Base-by-base conservation (phyloP, 2,113 vertebrate genomes). In the Pungitius pungitius region DNA sequence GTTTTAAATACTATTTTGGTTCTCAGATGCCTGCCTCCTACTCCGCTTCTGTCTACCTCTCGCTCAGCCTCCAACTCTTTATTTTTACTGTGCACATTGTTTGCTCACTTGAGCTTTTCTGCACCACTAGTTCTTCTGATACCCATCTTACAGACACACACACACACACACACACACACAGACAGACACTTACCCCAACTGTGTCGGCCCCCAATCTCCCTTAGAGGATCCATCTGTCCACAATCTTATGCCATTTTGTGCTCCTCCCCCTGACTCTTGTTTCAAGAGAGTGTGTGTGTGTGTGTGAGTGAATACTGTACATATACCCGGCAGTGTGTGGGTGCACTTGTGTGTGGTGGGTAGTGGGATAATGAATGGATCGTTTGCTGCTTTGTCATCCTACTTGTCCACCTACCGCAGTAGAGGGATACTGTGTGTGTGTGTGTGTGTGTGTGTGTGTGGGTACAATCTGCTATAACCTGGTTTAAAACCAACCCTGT, bases 161-260 rank as follows among this genome's bases (percentile, higher is more conserved):
- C 37, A 43, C 40, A 51, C 68, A 49, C 47, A 47, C 54, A 68
- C 62, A 61, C 57, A 60, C 45, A n/a, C 22, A 75, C 4, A 70
- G n/a, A 54, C 37, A 52, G 22, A 49, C 69, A 47, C 45, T 52
- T 57, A 52, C 73, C 54, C 78, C 77, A 43, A 61, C 83, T 61
- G 73, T 75, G 62, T 78, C 64, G 70, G 59, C 83, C 75, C 81
- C 73, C 64, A 67, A 75, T 81, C 79, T 80, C 85, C 82, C 73
- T 62, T 22, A 51, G 78, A 83, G 77, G 74, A 66, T 75, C 90
- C 90, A 90, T 92, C 88, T 92, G 89, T 84, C 85, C 75, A 82
- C 80, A 77, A 81, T 56, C 71, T 78, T 73, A 62, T 81, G 73
- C 75, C 80, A 81, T 85, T 52, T 49, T 67, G 10, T 60, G 33